A percentile compares a stretch with the other conserved stretches of the same genome.
These are phyloP conservation scores for Choloepus didactylus DNA, from an alignment of 2,797 vertebrate genomes.

Conservation along the genomic window DNA sequence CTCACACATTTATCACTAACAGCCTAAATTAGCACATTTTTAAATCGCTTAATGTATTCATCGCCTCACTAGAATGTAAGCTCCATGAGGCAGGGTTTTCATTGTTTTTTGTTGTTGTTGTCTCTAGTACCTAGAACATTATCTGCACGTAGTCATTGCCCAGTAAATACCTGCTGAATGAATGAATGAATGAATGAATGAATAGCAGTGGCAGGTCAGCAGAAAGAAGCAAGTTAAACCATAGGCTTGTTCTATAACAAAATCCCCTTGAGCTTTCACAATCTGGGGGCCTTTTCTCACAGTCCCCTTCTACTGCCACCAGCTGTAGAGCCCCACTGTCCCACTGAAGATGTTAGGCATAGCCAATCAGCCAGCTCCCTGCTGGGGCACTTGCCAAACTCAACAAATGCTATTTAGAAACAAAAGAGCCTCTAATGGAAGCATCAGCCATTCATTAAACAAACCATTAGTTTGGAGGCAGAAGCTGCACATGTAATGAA, in stretches of 20 bases:
- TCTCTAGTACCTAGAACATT: not conserved
- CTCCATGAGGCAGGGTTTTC: not conserved
- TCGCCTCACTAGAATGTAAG: not conserved
- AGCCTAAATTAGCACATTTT: not conserved
- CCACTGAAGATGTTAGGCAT: not conserved
- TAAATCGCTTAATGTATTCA: not conserved
- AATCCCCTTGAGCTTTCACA: not conserved
- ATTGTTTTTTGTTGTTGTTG: not conserved
- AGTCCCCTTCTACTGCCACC: not conserved
- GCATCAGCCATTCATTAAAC: conserved; percentile 67
- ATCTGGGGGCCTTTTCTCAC: not conserved
- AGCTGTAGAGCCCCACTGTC: not conserved
- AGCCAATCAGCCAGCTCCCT: not conserved
- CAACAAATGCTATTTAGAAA: conserved; percentile 35
- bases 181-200: not conserved
- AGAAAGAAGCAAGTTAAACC: not conserved
- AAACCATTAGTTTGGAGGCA: conserved; percentile 68
- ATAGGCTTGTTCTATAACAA: not conserved
- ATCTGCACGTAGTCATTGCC: not conserved
- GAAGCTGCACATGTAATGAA: conserved; percentile 65
- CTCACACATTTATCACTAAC: not conserved
- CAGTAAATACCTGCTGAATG: not conserved
- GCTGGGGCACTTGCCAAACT: not conserved
- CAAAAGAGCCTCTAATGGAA: conserved; percentile 44
- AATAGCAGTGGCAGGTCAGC: not conserved